These are phyloP conservation scores for Nicator chloris DNA, from an alignment of 2,113 vertebrate genomes.

Conservation along the genomic window DNA sequence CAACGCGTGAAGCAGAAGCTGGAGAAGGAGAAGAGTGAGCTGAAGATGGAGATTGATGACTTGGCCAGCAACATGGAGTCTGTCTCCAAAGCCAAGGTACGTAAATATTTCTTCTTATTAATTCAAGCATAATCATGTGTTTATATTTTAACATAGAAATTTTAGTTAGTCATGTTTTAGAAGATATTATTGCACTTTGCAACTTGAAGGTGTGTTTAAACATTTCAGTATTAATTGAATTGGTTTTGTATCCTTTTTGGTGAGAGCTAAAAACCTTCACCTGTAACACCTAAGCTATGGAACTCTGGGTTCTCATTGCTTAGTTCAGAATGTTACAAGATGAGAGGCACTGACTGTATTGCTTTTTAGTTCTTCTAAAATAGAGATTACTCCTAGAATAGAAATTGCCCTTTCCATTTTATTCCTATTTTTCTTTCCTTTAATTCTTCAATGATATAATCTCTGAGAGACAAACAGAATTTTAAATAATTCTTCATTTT, in stretches of 20 bases:
- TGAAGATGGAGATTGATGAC: constrained; percentile 90
- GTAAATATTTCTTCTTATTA: background rate
- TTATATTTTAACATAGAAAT: background rate
- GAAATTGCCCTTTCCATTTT: background rate
- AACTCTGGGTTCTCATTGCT: background rate
- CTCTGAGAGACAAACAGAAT: background rate
- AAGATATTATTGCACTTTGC: background rate
- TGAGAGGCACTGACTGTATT: background rate
- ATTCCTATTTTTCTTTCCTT: background rate
- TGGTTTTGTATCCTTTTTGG: background rate
- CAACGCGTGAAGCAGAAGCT: constrained; percentile 90
- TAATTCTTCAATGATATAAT: background rate
- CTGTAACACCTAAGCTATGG: background rate
- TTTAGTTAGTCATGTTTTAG: background rate
- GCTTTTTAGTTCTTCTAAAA: background rate
- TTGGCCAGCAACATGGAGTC: constrained; percentile 75
- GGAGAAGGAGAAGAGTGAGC: constrained; percentile 92
- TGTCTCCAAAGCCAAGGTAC: constrained; percentile 75
- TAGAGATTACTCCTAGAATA: background rate
- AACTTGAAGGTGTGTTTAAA: background rate
- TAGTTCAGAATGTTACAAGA: background rate
- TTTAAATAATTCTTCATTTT: background rate
- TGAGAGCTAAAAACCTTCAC: background rate
- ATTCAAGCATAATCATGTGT: background rate
- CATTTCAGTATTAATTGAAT: background rate